phyloP scores from a whole-genome alignment of 2,888 invertebrate genomes.

The Trypoxylon attenuatum region DNA sequence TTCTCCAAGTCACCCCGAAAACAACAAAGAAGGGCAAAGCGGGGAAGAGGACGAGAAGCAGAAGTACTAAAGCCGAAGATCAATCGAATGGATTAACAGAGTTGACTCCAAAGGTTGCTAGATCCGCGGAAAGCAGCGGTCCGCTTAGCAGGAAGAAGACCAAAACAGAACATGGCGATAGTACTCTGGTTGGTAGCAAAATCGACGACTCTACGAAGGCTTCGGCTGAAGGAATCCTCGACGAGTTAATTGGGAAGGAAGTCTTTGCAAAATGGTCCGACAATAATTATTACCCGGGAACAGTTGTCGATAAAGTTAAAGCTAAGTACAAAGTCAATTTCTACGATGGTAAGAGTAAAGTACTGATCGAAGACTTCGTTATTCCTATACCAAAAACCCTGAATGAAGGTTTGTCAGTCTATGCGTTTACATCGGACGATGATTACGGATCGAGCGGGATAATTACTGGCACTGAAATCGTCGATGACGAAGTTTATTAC shows the following conservation, averaged over 20 bases:
- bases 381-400: constrained; percentile 69
- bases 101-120: not conserved
- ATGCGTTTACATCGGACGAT: constrained; percentile 56
- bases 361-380: constrained; percentile 79
- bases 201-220: constrained; percentile 1
- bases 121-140: constrained; percentile 1
- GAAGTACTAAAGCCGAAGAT: constrained; percentile 25
- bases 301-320: constrained; percentile 77
- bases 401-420: constrained; percentile 62
- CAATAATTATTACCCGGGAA: constrained; percentile 81
- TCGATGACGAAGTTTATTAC: constrained; percentile 52
- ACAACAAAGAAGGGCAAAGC: constrained; percentile 76
- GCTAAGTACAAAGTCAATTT: constrained; percentile 80
- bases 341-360: constrained; percentile 79
- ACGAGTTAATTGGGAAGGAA: constrained; percentile 63
- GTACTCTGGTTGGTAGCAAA: not conserved
- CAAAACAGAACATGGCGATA: constrained; percentile 26
- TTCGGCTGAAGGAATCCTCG: constrained; percentile 9
- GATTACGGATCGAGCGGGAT: constrained; percentile 64
- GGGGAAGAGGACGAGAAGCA: constrained; percentile 73
- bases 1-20: constrained; percentile 76
- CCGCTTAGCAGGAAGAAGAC: constrained; percentile 30
- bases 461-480: constrained; percentile 52
- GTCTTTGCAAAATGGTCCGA: constrained; percentile 83
- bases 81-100: constrained; percentile 23